Percentiles rank a stretch among this genome's conserved stretches.
Evolutionary conservation across 2,888 invertebrate genomes (phyloP).

Genomic region (Brenthis hecate): DNA sequence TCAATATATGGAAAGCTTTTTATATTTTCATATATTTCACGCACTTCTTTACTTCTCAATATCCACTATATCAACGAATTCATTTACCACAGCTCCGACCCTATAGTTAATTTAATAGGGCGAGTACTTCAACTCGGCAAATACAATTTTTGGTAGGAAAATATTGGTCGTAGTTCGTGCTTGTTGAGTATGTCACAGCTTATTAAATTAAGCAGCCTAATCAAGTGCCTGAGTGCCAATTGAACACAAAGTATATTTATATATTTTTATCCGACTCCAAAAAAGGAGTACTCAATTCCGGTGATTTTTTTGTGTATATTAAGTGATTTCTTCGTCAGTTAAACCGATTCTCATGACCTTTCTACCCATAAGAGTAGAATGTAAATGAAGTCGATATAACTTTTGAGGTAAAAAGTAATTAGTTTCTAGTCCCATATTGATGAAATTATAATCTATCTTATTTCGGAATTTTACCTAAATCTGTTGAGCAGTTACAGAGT

Average conservation of each 20-base stretch:
- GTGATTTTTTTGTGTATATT: too few relatives aligned
- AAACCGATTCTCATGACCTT: too few relatives aligned
- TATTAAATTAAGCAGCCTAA: conserved; percentile 17
- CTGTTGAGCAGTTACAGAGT: too few relatives aligned
- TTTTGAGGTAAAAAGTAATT: too few relatives aligned
- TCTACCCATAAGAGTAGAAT: too few relatives aligned
- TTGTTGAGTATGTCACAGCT: conserved; percentile 27
- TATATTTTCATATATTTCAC: not conserved
- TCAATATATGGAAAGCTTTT: conserved; percentile 7
- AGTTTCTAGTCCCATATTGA: too few relatives aligned
- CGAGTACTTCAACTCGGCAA: conserved; percentile 55
- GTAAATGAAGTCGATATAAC: too few relatives aligned
- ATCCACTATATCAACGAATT: conserved; percentile 40
- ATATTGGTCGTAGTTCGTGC: conserved; percentile 53
- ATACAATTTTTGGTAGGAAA: conserved; percentile 64
- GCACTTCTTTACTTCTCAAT: conserved; percentile 6
- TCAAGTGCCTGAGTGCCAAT: conserved; percentile 12
- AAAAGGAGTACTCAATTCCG: too few relatives aligned
- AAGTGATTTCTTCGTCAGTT: too few relatives aligned
- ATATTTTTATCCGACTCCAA: not conserved
- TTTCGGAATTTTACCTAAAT: too few relatives aligned
- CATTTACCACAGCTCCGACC: conserved; percentile 44
- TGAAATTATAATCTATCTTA: too few relatives aligned
- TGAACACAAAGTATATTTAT: not conserved
- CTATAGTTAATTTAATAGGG: conserved; percentile 57